phyloP scores from a whole-genome alignment of 2,113 vertebrate species.

The Pundamilia nyererei region DNA sequence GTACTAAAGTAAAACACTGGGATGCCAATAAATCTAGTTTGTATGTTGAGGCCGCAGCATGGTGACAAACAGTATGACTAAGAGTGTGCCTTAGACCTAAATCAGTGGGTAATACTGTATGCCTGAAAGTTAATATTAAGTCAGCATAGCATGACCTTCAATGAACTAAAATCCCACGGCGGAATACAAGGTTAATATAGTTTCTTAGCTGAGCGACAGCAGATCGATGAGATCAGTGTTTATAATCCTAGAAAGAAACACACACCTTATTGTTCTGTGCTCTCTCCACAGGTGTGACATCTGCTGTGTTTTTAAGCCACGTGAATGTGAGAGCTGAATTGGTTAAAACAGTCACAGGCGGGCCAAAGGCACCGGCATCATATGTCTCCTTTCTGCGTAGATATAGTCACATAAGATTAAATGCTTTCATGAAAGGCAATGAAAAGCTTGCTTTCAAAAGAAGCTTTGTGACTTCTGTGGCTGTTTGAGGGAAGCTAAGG shows the following conservation, averaged over 20 bases:
- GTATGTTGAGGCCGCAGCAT: background rate
- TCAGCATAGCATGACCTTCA: background rate
- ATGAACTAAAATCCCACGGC: background rate
- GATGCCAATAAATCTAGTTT: background rate
- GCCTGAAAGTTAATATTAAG: background rate
- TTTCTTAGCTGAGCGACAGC: background rate
- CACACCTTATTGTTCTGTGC: background rate
- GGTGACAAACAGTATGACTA: background rate
- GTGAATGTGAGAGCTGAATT: background rate
- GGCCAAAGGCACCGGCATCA: background rate
- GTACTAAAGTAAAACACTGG: background rate
- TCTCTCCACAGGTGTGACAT: background rate
- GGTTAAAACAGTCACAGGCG: background rate
- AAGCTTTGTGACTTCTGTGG: background rate
- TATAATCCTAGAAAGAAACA: background rate
- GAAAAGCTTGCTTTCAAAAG: background rate
- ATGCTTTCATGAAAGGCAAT: background rate
- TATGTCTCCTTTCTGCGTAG: background rate
- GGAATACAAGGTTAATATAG: background rate
- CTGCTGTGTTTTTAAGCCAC: background rate
- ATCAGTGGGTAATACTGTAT: background rate
- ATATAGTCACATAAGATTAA: background rate
- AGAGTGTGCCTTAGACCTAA: background rate
- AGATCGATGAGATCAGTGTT: background rate
- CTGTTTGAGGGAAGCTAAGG: background rate